Conservation (phyloP, 2,113 vertebrate species). For the Actenoides lindsayi region DNA sequence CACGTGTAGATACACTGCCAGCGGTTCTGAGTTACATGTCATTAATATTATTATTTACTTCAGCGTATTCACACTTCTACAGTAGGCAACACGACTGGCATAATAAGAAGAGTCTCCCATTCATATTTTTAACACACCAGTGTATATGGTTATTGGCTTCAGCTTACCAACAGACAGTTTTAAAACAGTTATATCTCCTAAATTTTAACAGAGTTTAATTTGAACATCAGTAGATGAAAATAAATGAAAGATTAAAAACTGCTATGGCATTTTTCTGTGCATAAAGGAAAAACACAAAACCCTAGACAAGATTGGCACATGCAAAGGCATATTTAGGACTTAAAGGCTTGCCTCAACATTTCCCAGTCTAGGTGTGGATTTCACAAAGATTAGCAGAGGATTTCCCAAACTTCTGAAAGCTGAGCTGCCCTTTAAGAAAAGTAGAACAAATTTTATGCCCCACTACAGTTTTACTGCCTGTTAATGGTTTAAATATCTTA, state of each 20-base stretch:
- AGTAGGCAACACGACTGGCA: not conserved
- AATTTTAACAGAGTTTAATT: not conserved
- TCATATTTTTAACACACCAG: not conserved
- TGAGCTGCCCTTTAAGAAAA: slow-evolving; percentile 25
- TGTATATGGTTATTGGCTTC: not conserved
- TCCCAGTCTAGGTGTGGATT: not conserved
- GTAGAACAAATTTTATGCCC: not conserved
- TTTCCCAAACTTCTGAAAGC: slow-evolving; percentile 23
- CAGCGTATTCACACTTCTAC: not conserved
- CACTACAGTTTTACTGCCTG: not conserved
- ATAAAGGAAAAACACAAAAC: not conserved
- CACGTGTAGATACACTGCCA: not conserved
- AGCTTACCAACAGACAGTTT: not conserved
- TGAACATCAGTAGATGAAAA: not conserved
- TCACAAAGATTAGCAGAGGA: slow-evolving; percentile 8
- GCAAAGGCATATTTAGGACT: not conserved
- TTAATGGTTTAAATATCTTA: slow-evolving; percentile 3
- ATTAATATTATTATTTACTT: not conserved
- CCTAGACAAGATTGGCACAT: not conserved
- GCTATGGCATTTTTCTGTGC: not conserved
- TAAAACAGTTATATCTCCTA: not conserved
- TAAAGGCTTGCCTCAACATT: slow-evolving; percentile 8
- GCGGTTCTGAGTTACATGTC: not conserved
- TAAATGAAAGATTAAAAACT: not conserved
- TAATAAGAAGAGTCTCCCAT: not conserved